Evolutionary conservation across 2,113 vertebrate genomes (phyloP).

Genomic region (Pungitius pungitius): DNA sequence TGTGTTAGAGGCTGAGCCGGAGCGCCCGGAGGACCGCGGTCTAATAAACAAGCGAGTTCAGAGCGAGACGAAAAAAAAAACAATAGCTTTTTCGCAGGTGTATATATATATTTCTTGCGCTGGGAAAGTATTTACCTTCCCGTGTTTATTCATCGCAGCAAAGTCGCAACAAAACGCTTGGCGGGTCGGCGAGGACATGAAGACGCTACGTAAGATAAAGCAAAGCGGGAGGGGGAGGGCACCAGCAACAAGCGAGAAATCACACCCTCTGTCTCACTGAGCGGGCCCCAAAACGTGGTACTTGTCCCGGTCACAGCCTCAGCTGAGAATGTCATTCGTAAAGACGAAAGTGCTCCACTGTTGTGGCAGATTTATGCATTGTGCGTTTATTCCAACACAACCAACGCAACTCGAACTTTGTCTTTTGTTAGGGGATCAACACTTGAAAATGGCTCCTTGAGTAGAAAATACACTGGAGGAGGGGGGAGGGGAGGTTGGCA

Average conservation of each 20-base stretch:
- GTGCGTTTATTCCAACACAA: constrained; percentile 36
- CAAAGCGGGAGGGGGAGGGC: neutral
- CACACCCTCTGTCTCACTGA: constrained; percentile 6
- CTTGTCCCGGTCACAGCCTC: neutral
- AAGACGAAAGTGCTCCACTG: neutral
- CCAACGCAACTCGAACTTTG: constrained; percentile 8
- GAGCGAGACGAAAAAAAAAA: constrained; percentile 17
- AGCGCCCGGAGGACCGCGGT: constrained; percentile 9
- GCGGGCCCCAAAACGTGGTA: neutral
- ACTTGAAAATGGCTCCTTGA: constrained; percentile 34
- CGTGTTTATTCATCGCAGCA: constrained; percentile 43
- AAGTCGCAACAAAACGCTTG: constrained; percentile 26
- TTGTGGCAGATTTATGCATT: constrained; percentile 24
- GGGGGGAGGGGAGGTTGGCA: constrained; percentile 2
- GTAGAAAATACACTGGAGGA: constrained; percentile 47
- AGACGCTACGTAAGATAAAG: too few relatives aligned
- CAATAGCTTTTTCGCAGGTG: constrained; percentile 10
- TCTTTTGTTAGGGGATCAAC: constrained; percentile 35
- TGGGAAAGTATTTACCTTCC: constrained; percentile 26
- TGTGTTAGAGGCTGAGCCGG: constrained; percentile 20
- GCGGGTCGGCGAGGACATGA: constrained; percentile 20
- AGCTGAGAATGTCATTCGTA: constrained; percentile 6
- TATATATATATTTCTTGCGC: constrained; percentile 17
- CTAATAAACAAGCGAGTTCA: constrained; percentile 21
- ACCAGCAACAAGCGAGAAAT: constrained; percentile 1